These are phyloP conservation scores for Eudemis profundana DNA, from an alignment of 2,888 invertebrate genomes.

Conservation along the genomic window DNA sequence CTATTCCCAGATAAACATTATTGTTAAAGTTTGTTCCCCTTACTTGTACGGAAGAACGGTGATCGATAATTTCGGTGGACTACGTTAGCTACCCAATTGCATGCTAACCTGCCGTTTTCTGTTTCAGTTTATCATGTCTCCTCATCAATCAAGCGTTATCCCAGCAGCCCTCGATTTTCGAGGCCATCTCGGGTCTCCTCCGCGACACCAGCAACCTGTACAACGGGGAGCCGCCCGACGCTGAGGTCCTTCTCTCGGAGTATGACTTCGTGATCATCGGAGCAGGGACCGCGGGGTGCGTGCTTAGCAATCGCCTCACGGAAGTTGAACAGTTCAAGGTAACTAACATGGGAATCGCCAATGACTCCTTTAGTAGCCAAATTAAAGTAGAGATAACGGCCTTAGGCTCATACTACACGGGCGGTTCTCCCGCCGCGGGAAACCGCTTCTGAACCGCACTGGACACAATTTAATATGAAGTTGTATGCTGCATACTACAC, in stretches of 20 bases:
- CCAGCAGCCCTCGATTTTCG: constrained; percentile 52
- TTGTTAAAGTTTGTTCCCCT: no score
- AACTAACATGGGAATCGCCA: background rate
- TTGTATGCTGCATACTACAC: no score
- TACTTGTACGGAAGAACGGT: no score
- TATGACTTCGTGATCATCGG: constrained; percentile 75
- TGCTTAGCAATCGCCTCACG: constrained; percentile 70
- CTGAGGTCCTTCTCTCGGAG: constrained; percentile 51
- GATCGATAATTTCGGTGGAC: no score
- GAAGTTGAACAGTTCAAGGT: constrained; percentile 71
- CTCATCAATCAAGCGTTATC: constrained; percentile 43
- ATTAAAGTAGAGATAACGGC: no score
- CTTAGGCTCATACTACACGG: no score
- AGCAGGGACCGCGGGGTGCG: constrained; percentile 72
- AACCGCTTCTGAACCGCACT: no score
- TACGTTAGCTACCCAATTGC: background rate
- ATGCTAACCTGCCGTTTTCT: background rate
- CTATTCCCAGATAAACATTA: no score
- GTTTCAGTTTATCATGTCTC: constrained; percentile 44
- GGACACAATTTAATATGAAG: no score
- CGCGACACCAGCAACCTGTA: constrained; percentile 53
- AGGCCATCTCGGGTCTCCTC: constrained; percentile 57
- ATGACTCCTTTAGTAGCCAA: no score
- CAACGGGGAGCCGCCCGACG: constrained; percentile 59
- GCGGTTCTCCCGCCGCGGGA: no score